phyloP scores from a whole-genome alignment of 2,113 vertebrate genomes.

The Anser cygnoides region DNA sequence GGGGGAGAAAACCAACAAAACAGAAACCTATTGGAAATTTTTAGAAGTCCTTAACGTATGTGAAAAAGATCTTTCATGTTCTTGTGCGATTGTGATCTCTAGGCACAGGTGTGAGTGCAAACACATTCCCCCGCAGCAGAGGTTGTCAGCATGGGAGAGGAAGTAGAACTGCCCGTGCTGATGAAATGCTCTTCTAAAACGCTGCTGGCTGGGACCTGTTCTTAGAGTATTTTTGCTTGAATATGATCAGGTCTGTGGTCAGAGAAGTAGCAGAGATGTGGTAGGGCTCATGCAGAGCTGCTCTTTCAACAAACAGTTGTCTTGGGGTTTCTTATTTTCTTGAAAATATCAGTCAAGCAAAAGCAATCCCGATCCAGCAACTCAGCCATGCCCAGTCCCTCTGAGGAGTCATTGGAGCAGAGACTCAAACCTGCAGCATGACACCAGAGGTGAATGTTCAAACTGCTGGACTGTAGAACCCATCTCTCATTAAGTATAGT shows the following conservation, averaged over 20 bases:
- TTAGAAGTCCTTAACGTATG: not conserved
- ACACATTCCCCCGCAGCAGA: not conserved
- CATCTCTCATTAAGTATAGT: constrained; percentile 14
- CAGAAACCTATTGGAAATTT: not conserved
- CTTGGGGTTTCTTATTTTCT: not conserved
- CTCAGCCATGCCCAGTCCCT: not conserved
- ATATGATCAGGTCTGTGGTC: not conserved
- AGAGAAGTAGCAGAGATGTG: not conserved
- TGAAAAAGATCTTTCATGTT: not conserved
- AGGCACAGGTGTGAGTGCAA: constrained; percentile 23
- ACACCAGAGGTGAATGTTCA: not conserved
- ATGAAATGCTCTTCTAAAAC: not conserved
- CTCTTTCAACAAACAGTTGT: not conserved
- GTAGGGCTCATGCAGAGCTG: not conserved
- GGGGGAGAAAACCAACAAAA: not conserved
- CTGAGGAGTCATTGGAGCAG: not conserved
- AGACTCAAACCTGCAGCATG: not conserved
- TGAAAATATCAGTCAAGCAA: not conserved
- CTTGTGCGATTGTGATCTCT: not conserved
- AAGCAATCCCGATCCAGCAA: not conserved
- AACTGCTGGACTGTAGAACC: not conserved
- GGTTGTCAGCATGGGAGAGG: not conserved
- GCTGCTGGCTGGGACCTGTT: not conserved
- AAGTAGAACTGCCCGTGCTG: not conserved
- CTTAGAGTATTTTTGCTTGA: not conserved